Base-by-base conservation (phyloP, 2,797 vertebrate genomes). In the Liparis tanakae region DNA sequence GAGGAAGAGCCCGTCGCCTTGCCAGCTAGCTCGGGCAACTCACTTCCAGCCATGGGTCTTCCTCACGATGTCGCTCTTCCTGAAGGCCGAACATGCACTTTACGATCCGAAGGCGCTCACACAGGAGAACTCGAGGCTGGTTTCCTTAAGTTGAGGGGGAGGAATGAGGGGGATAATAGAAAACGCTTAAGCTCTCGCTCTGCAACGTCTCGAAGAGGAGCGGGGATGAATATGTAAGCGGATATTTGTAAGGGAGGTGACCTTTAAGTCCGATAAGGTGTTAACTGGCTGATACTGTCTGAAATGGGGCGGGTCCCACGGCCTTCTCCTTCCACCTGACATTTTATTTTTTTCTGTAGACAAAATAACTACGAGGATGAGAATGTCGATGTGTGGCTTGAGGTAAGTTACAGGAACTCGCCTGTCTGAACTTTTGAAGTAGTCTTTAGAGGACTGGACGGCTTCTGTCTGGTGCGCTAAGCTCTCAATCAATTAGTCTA, bases 201-300 rank as follows among this genome's bases (percentile, higher is more conserved):
- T 61, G 73, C 66, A 76, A 82, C 64, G 70, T 78, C 80, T 76
- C 14, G 22, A 74, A 80, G 65, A 78, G 30, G 25, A 73, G 67
- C 61, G 5, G 30, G 66, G 68, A 82, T 85, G 86, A 89, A 91
- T 88, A 89, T 88, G 79, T 76, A 91, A 88, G 82, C 90, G 53
- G 51, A 65, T 82, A 85, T 89, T 78, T 85, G 80, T 81, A 62
- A 74, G 36, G 74, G 72, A 81, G 78, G 71, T 91, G 89, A 91
- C 86, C 90, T 93, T 93, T 91, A 83, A 78, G 78, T 66, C 53
- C 6, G 18, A 70, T 77, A 51, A 85, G 82, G 83, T 84, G 86
- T 86, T 85, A 85, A 89, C 84, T 64, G 83, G 74, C 70, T 79
- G 72, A 87, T 66, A 75, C 68, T 56, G 70, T 65, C 70, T 84